Evolutionary conservation across 1,140 invertebrate species (phyloP).

Genomic region (Paraescarpia echinospica): DNA sequence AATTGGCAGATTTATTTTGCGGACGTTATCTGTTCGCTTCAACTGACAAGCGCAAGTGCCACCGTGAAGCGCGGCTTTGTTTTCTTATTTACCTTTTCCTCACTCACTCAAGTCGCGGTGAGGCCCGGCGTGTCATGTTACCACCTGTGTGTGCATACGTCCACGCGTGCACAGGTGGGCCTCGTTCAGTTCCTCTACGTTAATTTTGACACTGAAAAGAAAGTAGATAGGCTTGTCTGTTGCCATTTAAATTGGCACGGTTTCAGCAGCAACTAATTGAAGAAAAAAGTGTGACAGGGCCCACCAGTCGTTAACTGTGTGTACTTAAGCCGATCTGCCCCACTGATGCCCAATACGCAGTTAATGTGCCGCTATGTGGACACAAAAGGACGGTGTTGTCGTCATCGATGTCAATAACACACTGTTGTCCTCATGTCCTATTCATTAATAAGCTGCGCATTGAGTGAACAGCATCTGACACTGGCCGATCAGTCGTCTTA

Average conservation of each 20-base stretch:
- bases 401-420: slow-evolving; percentile 5
- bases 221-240: not conserved
- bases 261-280: not conserved
- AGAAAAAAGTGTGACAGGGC: not conserved
- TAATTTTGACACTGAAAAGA: slow-evolving; percentile 6
- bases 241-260: not conserved
- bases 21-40: not conserved
- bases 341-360: not conserved
- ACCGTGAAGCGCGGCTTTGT: not conserved
- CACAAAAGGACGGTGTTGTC: not conserved
- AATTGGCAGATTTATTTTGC: not conserved
- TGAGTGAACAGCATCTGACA: not conserved
- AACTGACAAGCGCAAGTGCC: not conserved
- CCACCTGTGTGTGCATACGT: not conserved
- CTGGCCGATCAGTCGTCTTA: slow-evolving; percentile 3
- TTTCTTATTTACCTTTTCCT: slow-evolving; percentile 6
- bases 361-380: not conserved
- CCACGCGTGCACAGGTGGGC: not conserved
- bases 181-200: not conserved
- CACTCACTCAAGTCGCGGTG: not conserved
- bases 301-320: not conserved
- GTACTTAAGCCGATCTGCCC: slow-evolving; percentile 3
- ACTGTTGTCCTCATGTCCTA: not conserved
- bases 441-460: not conserved
- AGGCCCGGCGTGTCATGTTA: not conserved